Evolutionary conservation across 2,113 vertebrate genomes (phyloP), one percentile per base, ranked within the genome.

Genomic region (Tachycineta bicolor): DNA sequence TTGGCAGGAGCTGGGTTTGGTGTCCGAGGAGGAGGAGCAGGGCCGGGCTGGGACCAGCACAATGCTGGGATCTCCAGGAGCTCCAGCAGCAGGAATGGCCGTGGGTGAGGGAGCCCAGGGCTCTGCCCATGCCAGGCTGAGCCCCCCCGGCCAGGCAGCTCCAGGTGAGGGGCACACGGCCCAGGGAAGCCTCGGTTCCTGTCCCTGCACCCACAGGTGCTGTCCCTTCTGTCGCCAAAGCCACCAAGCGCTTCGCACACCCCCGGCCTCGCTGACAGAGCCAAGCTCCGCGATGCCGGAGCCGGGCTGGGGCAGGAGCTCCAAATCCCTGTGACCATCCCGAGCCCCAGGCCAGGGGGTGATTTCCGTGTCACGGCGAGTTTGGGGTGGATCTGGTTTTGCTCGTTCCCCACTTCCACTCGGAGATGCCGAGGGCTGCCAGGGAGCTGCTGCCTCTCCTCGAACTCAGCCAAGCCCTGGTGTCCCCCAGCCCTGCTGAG

Each of bases 241-340:
- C 23, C 79, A 19, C 41, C 4, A 7, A 23, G 7, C 2, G 28
- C 62, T 14, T 3, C 5, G 52, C 31, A 43, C 14, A 5, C 12
- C 13, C 63, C 43, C 3, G 13, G 41, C 47, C 33, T 28, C 65
- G 1, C 10, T 4, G 46, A 0, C 2, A 0, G 12, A 1, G 34
- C 3, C 18, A 41, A 44, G 28, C 20, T 2, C 16, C 14, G 63
- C 7, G 25, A 9, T 1, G 3, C 1, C 43, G 10, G 39, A 19
- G 31, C 74, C 23, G 49, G 58, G 67, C 67, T 80, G 85, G 58
- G 13, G 41, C 58, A 29, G 21, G 5, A 9, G 2, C 1, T 3
- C 44, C 76, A 34, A 22, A 37, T 1, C 33, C 41, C 49, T 4
- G 58, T 1, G 3, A 7, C 11, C 75, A 3, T 0, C 55, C 1